These are phyloP conservation scores for Cheilosia soror DNA, from an alignment of 2,888 invertebrate species.

Conservation along the genomic window DNA sequence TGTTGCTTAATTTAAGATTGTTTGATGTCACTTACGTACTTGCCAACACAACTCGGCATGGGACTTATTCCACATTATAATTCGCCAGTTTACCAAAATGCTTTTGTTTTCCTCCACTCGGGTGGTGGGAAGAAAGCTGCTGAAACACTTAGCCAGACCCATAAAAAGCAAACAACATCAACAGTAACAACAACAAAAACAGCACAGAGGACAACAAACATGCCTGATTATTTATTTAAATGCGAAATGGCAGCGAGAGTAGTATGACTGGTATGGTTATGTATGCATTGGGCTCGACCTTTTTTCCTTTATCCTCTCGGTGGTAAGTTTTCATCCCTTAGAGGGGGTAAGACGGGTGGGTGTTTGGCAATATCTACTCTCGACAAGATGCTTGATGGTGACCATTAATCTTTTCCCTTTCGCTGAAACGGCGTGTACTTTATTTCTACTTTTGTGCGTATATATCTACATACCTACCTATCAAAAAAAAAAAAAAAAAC, in stretches of 20 bases:
- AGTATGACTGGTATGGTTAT: slow-evolving; percentile 44
- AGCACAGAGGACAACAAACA: slow-evolving; percentile 57
- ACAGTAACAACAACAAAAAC: slow-evolving; percentile 23
- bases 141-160: slow-evolving; percentile 71
- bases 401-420: slow-evolving; percentile 74
- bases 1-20: slow-evolving; percentile 63
- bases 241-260: slow-evolving; percentile 65
- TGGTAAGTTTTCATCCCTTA: slow-evolving; percentile 42
- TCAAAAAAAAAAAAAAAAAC: slow-evolving; percentile 19
- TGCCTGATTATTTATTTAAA: slow-evolving; percentile 75
- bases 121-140: slow-evolving; percentile 54
- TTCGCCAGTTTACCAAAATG: slow-evolving; percentile 67
- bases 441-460: slow-evolving; percentile 66
- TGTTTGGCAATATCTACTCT: slow-evolving; percentile 66
- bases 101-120: slow-evolving; percentile 63
- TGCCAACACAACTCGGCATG: slow-evolving; percentile 48
- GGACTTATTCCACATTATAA: slow-evolving; percentile 65
- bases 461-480: neutral
- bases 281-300: slow-evolving; percentile 62
- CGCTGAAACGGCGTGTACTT: slow-evolving; percentile 62
- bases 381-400: slow-evolving; percentile 75
- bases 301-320: slow-evolving; percentile 49
- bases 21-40: slow-evolving; percentile 62
- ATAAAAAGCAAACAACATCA: slow-evolving; percentile 70
- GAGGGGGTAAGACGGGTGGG: neutral